A percentile compares a stretch with the other conserved stretches of the same genome.
Evolutionary conservation across 2,113 vertebrate species (phyloP).

Genomic region (Jacana jacana): DNA sequence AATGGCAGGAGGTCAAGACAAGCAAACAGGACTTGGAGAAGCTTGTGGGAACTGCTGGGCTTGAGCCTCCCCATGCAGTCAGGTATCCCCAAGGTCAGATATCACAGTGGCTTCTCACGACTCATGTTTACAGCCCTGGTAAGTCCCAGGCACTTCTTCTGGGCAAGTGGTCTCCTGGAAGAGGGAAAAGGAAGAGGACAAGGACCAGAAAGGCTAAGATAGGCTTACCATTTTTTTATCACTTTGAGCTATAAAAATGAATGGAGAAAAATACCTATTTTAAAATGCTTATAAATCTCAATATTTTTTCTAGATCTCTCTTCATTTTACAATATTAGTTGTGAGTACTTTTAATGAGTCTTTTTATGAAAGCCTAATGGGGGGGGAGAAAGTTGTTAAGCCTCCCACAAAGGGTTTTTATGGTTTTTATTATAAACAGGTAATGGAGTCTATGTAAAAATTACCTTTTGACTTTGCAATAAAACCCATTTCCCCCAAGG

Average conservation of each 20-base stretch:
- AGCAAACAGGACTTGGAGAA: accelerated
- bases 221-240: not conserved
- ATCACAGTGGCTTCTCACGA: not conserved
- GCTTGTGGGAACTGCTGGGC: not conserved
- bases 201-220: not conserved
- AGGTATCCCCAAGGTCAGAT: not conserved
- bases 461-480: constrained; percentile 60
- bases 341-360: constrained; percentile 58
- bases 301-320: constrained; percentile 38
- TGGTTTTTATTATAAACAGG: constrained; percentile 74
- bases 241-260: not conserved
- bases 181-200: not conserved
- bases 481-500: constrained; percentile 37
- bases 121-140: not conserved
- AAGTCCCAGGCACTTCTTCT: not conserved
- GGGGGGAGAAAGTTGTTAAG: constrained; percentile 51
- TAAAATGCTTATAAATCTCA: not conserved
- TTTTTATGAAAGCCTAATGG: constrained; percentile 56
- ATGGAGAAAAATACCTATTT: not conserved
- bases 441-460: constrained; percentile 59
- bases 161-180: not conserved
- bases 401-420: constrained; percentile 59
- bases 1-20: not conserved
- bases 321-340: constrained; percentile 51
- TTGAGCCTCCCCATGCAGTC: too few species aligned